Conservation (phyloP, 2,113 vertebrate species). For the Sinocyclocheilus rhinocerous region DNA sequence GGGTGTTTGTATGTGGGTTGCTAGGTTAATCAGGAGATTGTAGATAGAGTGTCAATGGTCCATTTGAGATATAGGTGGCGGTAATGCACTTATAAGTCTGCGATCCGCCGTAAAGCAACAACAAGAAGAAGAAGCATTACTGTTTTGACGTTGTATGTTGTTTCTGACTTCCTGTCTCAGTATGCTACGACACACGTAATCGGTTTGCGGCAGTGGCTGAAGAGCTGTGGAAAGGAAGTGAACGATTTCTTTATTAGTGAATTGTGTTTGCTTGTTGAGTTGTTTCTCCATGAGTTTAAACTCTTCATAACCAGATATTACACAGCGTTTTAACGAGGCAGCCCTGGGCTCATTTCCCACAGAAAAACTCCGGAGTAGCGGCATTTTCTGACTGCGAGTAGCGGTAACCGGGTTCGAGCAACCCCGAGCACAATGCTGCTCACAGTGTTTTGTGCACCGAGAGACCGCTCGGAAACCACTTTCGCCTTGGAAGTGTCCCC, state of each 20-base stretch:
- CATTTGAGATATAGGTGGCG: no score
- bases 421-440: conserved; percentile 85
- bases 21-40: no score
- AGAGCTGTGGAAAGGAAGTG: conserved; percentile 7
- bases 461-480: conserved; percentile 91
- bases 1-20: no score
- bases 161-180: conserved; percentile 28
- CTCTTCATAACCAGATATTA: background rate
- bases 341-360: background rate
- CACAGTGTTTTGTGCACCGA: conserved; percentile 96
- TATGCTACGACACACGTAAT: conserved; percentile 5
- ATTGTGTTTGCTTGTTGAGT: background rate
- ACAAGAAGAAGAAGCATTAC: no score
- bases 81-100: no score
- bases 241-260: conserved; percentile 1
- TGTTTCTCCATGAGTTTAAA: background rate
- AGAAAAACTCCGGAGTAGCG: background rate
- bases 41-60: no score
- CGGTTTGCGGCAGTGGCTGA: conserved; percentile 24
- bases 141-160: background rate
- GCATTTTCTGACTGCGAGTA: conserved; percentile 12
- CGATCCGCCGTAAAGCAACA: no score
- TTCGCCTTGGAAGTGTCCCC: conserved; percentile 96
- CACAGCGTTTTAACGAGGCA: background rate
- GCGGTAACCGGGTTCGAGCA: conserved; percentile 28